A percentile compares a stretch with the other conserved stretches of the same genome.
phyloP scores from a whole-genome alignment of 2,888 invertebrate genomes.

The Amaurobius ferox region DNA sequence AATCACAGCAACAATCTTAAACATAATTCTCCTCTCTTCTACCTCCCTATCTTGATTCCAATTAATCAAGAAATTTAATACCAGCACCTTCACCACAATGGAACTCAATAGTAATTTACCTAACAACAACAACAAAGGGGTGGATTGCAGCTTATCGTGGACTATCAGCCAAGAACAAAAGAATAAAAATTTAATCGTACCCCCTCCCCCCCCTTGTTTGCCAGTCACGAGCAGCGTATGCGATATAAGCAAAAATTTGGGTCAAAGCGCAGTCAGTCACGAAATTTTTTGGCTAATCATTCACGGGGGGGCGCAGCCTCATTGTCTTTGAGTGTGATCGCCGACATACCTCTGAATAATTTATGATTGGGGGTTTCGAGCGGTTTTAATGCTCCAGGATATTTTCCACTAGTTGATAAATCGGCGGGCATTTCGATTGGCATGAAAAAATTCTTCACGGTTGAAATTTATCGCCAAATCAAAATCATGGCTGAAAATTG shows the following conservation, averaged over 20 bases:
- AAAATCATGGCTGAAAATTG: too few relatives aligned
- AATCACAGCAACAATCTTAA: background rate
- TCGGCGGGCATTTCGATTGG: background rate
- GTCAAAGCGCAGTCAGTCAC: conserved; percentile 48
- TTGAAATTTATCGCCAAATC: too few relatives aligned
- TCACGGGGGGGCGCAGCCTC: conserved; percentile 1
- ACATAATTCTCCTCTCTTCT: background rate
- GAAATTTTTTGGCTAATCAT: conserved; percentile 32
- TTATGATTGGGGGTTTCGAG: background rate
- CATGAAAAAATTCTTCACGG: background rate
- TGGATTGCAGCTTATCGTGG: background rate
- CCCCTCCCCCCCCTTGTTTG: background rate
- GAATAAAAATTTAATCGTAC: conserved; percentile 7
- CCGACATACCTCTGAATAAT: conserved; percentile 18
- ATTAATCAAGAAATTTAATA: conserved; percentile 14
- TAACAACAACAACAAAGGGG: conserved; percentile 13
- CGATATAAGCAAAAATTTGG: conserved; percentile 41
- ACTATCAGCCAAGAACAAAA: conserved; percentile 1
- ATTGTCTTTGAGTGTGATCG: conserved; percentile 11
- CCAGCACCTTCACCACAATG: conserved; percentile 10
- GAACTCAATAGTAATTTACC: conserved; percentile 5
- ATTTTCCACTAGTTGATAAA: background rate
- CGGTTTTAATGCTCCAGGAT: background rate
- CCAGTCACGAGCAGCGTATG: conserved; percentile 12
- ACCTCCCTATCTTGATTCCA: conserved; percentile 1